These are phyloP conservation scores for Oncorhynchus tshawytscha DNA, from an alignment of 2,113 vertebrate species.

Conservation along the genomic window DNA sequence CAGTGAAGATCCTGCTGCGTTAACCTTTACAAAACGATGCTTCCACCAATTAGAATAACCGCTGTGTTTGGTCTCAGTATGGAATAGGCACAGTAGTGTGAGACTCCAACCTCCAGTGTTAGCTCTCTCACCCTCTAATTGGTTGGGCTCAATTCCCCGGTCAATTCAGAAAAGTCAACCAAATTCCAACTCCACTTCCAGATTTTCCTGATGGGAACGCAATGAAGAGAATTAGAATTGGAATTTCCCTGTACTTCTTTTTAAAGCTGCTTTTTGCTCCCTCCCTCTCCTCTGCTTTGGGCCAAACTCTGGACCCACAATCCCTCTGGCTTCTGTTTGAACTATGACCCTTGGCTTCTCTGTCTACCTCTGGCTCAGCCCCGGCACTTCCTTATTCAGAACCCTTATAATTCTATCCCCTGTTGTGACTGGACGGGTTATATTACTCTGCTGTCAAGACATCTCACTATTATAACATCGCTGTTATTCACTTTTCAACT, in stretches of 20 bases:
- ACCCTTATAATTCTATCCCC: not conserved
- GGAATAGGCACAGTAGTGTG: constrained; percentile 80
- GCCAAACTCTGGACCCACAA: constrained; percentile 32
- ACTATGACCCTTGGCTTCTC: constrained; percentile 41
- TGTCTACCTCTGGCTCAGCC: constrained; percentile 21
- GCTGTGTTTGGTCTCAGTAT: not conserved
- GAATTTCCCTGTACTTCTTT: no score
- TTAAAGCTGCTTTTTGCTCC: not conserved
- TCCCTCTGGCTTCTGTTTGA: constrained; percentile 49
- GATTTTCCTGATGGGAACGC: no score
- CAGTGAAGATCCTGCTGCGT: no score
- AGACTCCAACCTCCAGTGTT: constrained; percentile 13
- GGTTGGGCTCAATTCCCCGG: no score
- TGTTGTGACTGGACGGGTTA: no score
- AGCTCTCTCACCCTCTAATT: constrained; percentile 4
- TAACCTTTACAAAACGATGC: no score
- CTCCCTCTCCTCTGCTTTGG: constrained; percentile 65
- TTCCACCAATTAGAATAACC: no score
- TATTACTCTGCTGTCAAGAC: no score
- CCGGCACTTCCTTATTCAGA: not conserved
- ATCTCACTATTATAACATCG: not conserved
- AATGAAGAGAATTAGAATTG: no score
- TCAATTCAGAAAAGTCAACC: no score
- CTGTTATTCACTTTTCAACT: not conserved
- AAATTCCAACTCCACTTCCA: no score